Conservation (phyloP, 2,888 invertebrate species). For the Leptinotarsa haldemani region DNA sequence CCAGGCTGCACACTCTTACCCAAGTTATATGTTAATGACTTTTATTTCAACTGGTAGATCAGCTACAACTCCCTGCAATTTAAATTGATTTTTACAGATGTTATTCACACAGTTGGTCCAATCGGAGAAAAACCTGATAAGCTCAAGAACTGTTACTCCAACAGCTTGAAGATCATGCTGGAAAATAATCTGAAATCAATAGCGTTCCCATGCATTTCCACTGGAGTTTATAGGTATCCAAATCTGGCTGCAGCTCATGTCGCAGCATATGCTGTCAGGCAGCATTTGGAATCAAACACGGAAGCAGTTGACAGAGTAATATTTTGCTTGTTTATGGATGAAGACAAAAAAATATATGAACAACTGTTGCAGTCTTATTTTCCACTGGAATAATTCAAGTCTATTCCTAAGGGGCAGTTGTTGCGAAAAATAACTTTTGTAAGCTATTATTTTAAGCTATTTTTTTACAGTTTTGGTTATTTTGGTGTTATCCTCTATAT, state of each 20-base stretch:
- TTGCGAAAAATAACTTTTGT: not conserved
- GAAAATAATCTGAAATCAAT: conserved; percentile 73
- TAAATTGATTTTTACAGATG: conserved; percentile 71
- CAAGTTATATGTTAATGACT: too few species aligned
- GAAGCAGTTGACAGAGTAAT: conserved; percentile 78
- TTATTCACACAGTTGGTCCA: conserved; percentile 93
- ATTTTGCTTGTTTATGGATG: conserved; percentile 81
- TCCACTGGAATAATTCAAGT: conserved; percentile 66
- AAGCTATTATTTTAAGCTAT: not conserved
- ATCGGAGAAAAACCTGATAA: conserved; percentile 75
- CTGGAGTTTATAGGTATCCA: conserved; percentile 92
- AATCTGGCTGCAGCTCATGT: conserved; percentile 81
- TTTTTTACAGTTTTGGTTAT: not conserved
- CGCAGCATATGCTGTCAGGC: conserved; percentile 75
- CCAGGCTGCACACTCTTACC: too few species aligned
- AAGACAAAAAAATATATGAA: conserved; percentile 80
- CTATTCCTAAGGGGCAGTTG: not conserved
- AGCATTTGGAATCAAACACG: conserved; percentile 70
- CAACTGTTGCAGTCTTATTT: conserved; percentile 79
- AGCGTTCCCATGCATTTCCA: conserved; percentile 92
- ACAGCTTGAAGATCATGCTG: conserved; percentile 71
- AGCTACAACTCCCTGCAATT: not conserved
- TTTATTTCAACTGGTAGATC: too few species aligned
- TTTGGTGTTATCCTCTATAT: not conserved
- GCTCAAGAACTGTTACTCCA: conserved; percentile 78